Evolutionary conservation across 2,113 vertebrate species (phyloP).

Genomic region (Halichoerus grypus): DNA sequence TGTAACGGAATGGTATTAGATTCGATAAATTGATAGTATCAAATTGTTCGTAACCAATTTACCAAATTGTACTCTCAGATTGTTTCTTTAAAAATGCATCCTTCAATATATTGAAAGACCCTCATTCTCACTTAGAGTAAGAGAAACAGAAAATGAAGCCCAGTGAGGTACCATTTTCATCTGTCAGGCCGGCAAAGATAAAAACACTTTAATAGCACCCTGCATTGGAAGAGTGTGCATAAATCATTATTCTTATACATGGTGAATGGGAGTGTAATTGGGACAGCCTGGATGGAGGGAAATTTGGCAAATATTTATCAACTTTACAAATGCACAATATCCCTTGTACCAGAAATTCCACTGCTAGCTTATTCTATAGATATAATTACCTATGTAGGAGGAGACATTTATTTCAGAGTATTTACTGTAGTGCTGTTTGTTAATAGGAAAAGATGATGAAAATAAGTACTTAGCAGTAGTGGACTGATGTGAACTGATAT

Average conservation of each 20-base stretch:
- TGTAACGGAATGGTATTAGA: neutral
- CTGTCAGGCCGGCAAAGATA: neutral
- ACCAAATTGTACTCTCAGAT: neutral
- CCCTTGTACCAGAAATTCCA: neutral
- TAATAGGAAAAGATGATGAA: neutral
- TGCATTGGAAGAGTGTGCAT: neutral
- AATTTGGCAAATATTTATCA: slow-evolving; percentile 20
- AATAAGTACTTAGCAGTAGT: neutral
- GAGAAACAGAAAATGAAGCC: slow-evolving; percentile 10
- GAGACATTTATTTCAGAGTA: neutral
- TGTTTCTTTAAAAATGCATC: neutral
- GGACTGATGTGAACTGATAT: neutral
- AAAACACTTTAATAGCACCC: neutral
- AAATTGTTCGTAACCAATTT: neutral
- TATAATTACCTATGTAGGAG: neutral
- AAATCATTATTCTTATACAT: neutral
- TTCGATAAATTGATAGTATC: neutral
- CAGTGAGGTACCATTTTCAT: neutral
- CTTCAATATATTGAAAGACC: neutral
- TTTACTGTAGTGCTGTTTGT: neutral
- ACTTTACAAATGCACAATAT: neutral
- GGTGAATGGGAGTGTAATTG: neutral
- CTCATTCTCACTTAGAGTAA: neutral
- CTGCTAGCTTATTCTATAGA: neutral
- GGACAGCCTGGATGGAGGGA: neutral